A percentile compares a stretch with the other conserved stretches of the same genome.
phyloP scores from a whole-genome alignment of 2,888 invertebrate species.

The Melipona bicolor region DNA sequence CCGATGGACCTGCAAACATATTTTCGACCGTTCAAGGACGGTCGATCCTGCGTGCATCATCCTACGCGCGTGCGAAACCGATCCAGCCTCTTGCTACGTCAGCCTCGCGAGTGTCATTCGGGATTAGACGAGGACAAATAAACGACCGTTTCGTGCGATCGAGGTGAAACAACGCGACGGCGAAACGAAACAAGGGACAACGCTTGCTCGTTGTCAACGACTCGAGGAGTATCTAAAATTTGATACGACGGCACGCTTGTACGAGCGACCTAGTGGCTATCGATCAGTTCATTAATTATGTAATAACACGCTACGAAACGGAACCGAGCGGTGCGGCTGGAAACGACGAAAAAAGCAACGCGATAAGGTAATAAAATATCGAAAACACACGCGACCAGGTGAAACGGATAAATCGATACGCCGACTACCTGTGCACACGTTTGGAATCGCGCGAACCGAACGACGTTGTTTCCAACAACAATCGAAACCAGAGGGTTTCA shows the following conservation, averaged over 20 bases:
- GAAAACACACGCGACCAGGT: slow-evolving; percentile 11
- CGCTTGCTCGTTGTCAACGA: neutral
- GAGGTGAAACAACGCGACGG: neutral
- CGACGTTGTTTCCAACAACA: neutral
- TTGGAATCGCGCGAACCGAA: neutral
- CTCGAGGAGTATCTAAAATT: neutral
- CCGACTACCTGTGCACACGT: neutral
- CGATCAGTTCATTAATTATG: slow-evolving; percentile 21
- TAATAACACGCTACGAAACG: neutral
- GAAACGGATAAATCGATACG: slow-evolving; percentile 33
- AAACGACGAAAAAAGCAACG: neutral
- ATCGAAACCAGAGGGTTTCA: neutral
- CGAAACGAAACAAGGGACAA: neutral
- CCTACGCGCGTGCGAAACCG: neutral
- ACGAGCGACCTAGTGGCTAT: slow-evolving; percentile 12
- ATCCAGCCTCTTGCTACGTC: slow-evolving; percentile 5
- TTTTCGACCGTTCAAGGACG: slow-evolving; percentile 65
- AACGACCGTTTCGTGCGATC: neutral
- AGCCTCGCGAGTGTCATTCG: slow-evolving; percentile 16
- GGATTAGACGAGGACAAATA: neutral
- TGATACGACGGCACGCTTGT: neutral
- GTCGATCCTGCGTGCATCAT: slow-evolving; percentile 14
- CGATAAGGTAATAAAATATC: neutral
- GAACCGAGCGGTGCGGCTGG: too few relatives aligned
- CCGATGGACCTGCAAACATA: slow-evolving; percentile 39